Base-by-base conservation (phyloP, 2,888 invertebrate species). In the Melieria crassipennis region DNA sequence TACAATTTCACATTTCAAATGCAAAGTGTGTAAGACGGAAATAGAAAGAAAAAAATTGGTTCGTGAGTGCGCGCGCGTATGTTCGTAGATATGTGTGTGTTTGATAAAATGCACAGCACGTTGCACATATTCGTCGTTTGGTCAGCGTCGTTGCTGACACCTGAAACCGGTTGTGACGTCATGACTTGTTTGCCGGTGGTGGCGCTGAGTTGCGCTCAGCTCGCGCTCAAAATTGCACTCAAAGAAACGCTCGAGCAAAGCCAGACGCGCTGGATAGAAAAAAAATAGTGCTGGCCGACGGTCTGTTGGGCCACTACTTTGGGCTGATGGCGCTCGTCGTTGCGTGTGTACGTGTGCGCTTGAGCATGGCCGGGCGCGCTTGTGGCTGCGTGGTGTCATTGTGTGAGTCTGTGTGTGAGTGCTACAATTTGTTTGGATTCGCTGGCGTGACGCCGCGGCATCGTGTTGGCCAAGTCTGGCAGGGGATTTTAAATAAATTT, bases 401-500 rank as follows among this genome's bases (percentile, higher is more conserved):
- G 30, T 30, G 30, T 30, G 30, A 30, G 52, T 52, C n/a, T 52
- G 6, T 52, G 6, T 52, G 52, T 52, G 9, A 52, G 13, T 52
- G 52, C 52, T 52, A 52, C 52, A 52, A 52, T 52, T 52, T 52
- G 52, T n/a, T 13, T 52, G 52, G 7, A 11, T 52, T 52, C 4
- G 13, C 11, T 52, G 11, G 1, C n/a, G 11, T 52, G 11, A 13
- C 11, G 52, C 52, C 11, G 52, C 52, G 13, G 52, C 52, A 52
- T 5, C 7, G 52, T 13, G 52, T 11, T 13, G 52, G 52, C 52
- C 9, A 11, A 7, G 50, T n/a, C 52, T 52, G 13, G 11, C n/a
- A 7, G 52, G 52, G 52, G 52, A 52, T 52, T 52, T 52, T 52
- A 52, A 52, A 52, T 52, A 52, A 52, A 52, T 52, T 52, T 52